Base-by-base conservation (phyloP, 2,797 vertebrate species). In the Amazonetta brasiliensis region DNA sequence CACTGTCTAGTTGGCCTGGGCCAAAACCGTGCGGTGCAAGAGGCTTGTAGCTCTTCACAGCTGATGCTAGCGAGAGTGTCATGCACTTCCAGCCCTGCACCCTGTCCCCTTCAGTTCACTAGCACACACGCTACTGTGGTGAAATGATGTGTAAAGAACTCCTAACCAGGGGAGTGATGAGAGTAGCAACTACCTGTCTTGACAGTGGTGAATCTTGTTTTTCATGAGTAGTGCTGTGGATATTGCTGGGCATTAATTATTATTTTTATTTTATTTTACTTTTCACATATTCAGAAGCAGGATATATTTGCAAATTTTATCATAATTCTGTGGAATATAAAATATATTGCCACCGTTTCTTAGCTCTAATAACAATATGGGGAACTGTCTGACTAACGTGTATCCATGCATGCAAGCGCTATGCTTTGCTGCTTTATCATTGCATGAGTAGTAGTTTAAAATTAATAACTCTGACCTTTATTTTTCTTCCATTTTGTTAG, bases 1-100 rank as follows among this genome's bases (percentile, higher is more conserved):
- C 39, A 6, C 13, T 50, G n/a, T 31, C 71, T 28, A 8, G 6
- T 77, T 94, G 64, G 35, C 69, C 56, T 92, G 35, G 48, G 62
- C 39, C 37, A 72, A 68, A 84, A 14, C 5, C 1, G 1, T 33
- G 60, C 0, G 0, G 2, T 41, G 28, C 0, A 0, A 68, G 50
- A 25, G 9, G 4, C 37, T 66, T 83, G 28, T 77, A 71, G 31
- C 28, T 54, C 37, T 80, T 11, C 3, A 2, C 18, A 7, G 28
- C 18, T 82, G 75, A 17, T 64, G 9, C 16, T 67, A 2, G 23
- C 9, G 30, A 28, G 30, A 58, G 5, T 7, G 33, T 7, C 63
- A 14, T 37, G 18, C 5, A 44, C 31, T 22, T 26, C 44, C 30
- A 25, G n/a, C 20, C 17, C 18, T 2, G 4, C 50, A 25, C 72